Evolutionary conservation across 2,888 invertebrate genomes (phyloP), one percentile per base, ranked within the genome.

Genomic region (Thelaira solivaga): DNA sequence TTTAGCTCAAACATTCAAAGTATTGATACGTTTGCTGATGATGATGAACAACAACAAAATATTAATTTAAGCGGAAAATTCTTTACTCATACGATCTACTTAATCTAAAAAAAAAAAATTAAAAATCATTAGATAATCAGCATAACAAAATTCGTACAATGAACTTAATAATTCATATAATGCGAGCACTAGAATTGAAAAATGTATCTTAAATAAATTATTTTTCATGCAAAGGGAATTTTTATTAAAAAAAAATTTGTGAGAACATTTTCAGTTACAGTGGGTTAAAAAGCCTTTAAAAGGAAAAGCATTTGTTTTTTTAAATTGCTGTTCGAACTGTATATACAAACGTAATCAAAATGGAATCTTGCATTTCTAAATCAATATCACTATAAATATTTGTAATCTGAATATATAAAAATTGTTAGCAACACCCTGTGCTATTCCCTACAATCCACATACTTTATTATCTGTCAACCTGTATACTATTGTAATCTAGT

Each of bases 111-210:
- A n/a, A n/a, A n/a, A n/a, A n/a, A n/a, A n/a, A n/a, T n/a, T n/a
- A n/a, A n/a, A n/a, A 61, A 78, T 78, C 78, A 65, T 13, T 20
- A 74, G 78, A 78, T 78, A 78, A 78, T 74, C 74, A 53, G 24
- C n/a, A 69, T 22, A 67, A 16, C 29, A 41, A 74, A 78, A 69
- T 74, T 69, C 65, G 65, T 71, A 39, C 62, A 78, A 65, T 74
- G 53, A 69, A 69, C 69, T 64, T 26, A 3, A 31, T 65, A 74
- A 55, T 61, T 47, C 68, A 57, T 47, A 18, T 10, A 49, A 47
- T 34, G 26, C 16, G n/a, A n/a, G n/a, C n/a, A n/a, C n/a, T n/a
- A n/a, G 53, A 26, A 41, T 24, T 29, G 10, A 2, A 10, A 34
- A 49, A 62, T 39, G 57, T 45, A 45, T 49, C 31, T 34, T 55